Base-by-base conservation (phyloP, 2,797 vertebrate species). In the Karalla daura region DNA sequence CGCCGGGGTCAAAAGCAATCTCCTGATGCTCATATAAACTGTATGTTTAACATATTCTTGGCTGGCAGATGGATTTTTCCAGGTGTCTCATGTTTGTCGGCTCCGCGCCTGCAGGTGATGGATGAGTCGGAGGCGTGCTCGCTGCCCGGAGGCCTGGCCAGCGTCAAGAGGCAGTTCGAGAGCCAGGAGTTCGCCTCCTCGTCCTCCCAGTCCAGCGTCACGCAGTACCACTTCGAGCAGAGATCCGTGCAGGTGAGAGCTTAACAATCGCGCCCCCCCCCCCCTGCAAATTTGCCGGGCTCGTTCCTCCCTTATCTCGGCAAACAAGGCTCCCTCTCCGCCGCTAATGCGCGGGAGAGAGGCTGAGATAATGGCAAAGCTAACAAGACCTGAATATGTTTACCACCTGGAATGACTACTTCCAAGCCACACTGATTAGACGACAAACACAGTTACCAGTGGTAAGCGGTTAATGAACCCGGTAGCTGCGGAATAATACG, bases 81-180 rank as follows among this genome's bases (percentile, higher is more conserved):
- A 25, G 35, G 10, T 59, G 40, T 72, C 59, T 54, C 25, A 2
- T 27, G 25, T 32, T 52, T 2, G 0, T 85, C 50, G 75, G 55
- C 70, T 35, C 51, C 49, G 73, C 67, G 39, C 39, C 15, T 9
- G 23, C 39, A 98, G 96, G 76, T 88, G 76, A 90, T 95, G 92
- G 95, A 96, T 33, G 95, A 96, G 79, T 90, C 92, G 0, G 96
- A 95, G 80, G 86, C 92, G 0, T 95, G 94, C 37, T 93, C 93
- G 6, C 91, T 98, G 82, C 95, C 96, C 14, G 97, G 97, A 3
- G 97, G 97, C 47, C 90, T 99, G 73, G 96, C 96, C 78, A 96
- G 94, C 5, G 93, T 98, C 78, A 98, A 96, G 90, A 96, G 93
- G 84, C 97, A 97, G 66, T 98, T 99, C 18, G 97, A 98, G 89